These are phyloP conservation scores for Ophion slaviceki DNA, from an alignment of 2,888 invertebrate species.

Conservation along the genomic window DNA sequence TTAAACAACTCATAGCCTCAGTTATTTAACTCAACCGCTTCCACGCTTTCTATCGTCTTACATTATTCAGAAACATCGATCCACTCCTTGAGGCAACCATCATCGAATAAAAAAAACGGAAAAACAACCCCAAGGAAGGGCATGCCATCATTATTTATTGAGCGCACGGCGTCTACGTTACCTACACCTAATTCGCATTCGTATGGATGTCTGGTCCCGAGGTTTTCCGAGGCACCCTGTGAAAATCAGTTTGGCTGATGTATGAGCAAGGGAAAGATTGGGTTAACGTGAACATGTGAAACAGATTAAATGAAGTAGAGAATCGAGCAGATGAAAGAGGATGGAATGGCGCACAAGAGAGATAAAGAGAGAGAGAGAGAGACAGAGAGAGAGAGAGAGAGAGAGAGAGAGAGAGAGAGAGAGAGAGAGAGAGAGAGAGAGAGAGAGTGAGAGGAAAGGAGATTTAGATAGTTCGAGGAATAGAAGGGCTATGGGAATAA, in stretches of 20 bases:
- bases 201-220: background rate
- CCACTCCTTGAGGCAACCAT: too few relatives aligned
- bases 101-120: too few relatives aligned
- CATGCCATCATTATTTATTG: background rate
- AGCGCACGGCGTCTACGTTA: background rate
- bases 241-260: slow-evolving; percentile 1
- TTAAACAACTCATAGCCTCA: too few relatives aligned
- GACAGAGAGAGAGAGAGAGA: background rate
- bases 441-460: background rate
- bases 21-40: too few relatives aligned
- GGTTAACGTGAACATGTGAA: slow-evolving; percentile 1
- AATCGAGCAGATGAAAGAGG: slow-evolving; percentile 29
- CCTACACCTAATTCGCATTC: background rate
- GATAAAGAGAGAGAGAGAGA: background rate
- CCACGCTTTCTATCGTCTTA: too few relatives aligned
- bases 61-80: too few relatives aligned
- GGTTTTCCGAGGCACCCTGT: background rate
- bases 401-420: background rate
- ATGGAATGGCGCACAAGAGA: background rate
- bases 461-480: slow-evolving; percentile 16
- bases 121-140: too few relatives aligned
- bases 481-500: slow-evolving; percentile 39
- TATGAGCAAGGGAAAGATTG: slow-evolving; percentile 16
- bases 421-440: background rate
- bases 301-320: slow-evolving; percentile 29